These are phyloP conservation scores for Pica pica DNA, from an alignment of 2,113 vertebrate genomes.

Conservation along the genomic window DNA sequence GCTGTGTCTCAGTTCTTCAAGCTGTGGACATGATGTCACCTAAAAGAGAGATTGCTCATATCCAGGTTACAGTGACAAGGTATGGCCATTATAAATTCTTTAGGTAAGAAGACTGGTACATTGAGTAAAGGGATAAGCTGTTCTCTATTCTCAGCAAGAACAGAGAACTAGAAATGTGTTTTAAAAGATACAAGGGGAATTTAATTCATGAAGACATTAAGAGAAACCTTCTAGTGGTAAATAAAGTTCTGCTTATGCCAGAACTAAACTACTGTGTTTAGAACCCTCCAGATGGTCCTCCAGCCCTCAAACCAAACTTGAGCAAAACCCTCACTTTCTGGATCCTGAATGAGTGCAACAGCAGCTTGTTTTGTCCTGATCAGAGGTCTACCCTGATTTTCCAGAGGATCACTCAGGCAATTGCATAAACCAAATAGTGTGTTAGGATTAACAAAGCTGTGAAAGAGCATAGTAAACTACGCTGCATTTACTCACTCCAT, in stretches of 20 bases:
- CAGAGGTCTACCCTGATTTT: not conserved
- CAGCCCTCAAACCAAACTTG: not conserved
- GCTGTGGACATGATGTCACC: not conserved
- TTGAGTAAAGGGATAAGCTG: not conserved
- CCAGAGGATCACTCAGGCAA: not conserved
- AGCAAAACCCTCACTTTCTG: not conserved
- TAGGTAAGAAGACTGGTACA: not conserved
- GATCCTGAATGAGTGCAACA: not conserved
- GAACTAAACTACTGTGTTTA: not conserved
- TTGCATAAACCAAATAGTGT: not conserved
- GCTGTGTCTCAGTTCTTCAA: not conserved
- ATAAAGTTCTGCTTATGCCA: not conserved
- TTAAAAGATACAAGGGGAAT: not conserved
- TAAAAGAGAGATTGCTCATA: not conserved
- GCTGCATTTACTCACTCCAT: not conserved
- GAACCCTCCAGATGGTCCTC: not conserved
- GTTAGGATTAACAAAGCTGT: not conserved
- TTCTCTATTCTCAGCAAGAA: not conserved
- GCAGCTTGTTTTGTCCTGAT: not conserved
- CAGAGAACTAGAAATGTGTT: not conserved
- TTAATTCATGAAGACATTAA: not conserved
- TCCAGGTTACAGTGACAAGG: not conserved
- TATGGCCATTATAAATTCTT: not conserved
- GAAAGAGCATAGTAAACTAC: not conserved
- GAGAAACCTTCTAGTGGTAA: not conserved